A percentile compares a stretch with the other conserved stretches of the same genome.
phyloP scores from a whole-genome alignment of 2,113 vertebrate species.

The Halichoeres trimaculatus region DNA sequence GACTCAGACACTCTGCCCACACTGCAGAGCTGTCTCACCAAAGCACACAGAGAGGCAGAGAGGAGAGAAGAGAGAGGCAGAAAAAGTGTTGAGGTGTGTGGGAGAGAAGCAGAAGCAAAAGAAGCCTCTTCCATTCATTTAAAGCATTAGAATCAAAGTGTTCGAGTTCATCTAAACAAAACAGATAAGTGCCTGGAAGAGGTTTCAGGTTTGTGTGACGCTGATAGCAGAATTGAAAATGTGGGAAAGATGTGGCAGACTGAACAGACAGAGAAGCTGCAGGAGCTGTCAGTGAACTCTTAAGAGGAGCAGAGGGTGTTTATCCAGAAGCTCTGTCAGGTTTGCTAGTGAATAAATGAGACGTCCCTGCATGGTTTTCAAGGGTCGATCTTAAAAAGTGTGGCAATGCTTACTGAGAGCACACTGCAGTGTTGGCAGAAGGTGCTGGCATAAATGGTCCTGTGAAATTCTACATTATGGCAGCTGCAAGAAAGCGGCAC shows the following conservation, averaged over 20 bases:
- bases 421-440: slow-evolving; percentile 35
- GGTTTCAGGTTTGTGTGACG: neutral
- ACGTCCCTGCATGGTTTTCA: slow-evolving; percentile 8
- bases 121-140: slow-evolving; percentile 54
- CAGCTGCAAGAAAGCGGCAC: neutral
- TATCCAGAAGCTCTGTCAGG: slow-evolving; percentile 28
- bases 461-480: slow-evolving; percentile 34
- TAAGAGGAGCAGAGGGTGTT: slow-evolving; percentile 8
- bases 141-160: slow-evolving; percentile 7
- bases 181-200: neutral
- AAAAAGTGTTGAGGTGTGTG: slow-evolving; percentile 49
- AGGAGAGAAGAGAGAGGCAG: neutral
- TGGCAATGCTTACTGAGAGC: slow-evolving; percentile 18
- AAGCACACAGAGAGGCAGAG: slow-evolving; percentile 32
- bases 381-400: slow-evolving; percentile 23
- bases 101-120: slow-evolving; percentile 51
- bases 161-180: slow-evolving; percentile 13
- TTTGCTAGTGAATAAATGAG: slow-evolving; percentile 29
- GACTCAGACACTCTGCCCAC: slow-evolving; percentile 72
- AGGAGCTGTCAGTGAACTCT: slow-evolving; percentile 8
- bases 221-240: neutral
- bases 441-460: slow-evolving; percentile 11
- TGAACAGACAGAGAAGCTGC: slow-evolving; percentile 1
- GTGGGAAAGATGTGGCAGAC: neutral
- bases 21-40: slow-evolving; percentile 69